Percentiles rank a stretch among this genome's conserved stretches.
These are phyloP conservation scores for Dicerorhinus sumatrensis DNA, from an alignment of 2,113 vertebrate genomes.

Conservation along the genomic window DNA sequence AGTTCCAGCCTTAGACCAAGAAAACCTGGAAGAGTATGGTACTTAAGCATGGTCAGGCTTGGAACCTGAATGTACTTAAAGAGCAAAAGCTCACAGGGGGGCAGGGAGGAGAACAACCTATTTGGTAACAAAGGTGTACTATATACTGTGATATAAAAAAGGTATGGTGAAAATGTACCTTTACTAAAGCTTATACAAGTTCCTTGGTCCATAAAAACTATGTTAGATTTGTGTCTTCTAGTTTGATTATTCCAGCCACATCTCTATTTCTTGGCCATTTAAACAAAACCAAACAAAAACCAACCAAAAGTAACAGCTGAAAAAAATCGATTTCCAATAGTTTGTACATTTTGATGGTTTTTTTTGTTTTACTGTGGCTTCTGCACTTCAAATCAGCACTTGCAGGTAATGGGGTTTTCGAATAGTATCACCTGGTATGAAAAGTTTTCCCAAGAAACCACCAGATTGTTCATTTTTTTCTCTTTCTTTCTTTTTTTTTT, in stretches of 20 bases:
- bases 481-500: neutral
- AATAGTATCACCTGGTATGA: slow-evolving; percentile 85
- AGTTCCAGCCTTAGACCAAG: slow-evolving; percentile 91
- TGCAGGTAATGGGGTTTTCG: slow-evolving; percentile 86
- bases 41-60: slow-evolving; percentile 89
- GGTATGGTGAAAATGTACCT: slow-evolving; percentile 99
- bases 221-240: slow-evolving; percentile 93
- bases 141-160: slow-evolving; percentile 98
- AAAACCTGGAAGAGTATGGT: slow-evolving; percentile 90
- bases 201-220: slow-evolving; percentile 99
- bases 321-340: slow-evolving; percentile 89
- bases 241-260: slow-evolving; percentile 89
- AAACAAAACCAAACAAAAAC: slow-evolving; percentile 84
- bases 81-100: slow-evolving; percentile 93
- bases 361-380: slow-evolving; percentile 90
- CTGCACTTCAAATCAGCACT: slow-evolving; percentile 87
- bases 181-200: slow-evolving; percentile 99
- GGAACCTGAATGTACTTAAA: slow-evolving; percentile 91
- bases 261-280: slow-evolving; percentile 91
- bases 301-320: slow-evolving; percentile 87
- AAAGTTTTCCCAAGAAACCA: slow-evolving; percentile 91
- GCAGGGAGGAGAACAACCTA: slow-evolving; percentile 93
- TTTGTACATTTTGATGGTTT: slow-evolving; percentile 79
- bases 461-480: slow-evolving; percentile 88
- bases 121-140: slow-evolving; percentile 99